Base-by-base conservation (phyloP, 2,888 invertebrate genomes). In the Trachelus tabidus region DNA sequence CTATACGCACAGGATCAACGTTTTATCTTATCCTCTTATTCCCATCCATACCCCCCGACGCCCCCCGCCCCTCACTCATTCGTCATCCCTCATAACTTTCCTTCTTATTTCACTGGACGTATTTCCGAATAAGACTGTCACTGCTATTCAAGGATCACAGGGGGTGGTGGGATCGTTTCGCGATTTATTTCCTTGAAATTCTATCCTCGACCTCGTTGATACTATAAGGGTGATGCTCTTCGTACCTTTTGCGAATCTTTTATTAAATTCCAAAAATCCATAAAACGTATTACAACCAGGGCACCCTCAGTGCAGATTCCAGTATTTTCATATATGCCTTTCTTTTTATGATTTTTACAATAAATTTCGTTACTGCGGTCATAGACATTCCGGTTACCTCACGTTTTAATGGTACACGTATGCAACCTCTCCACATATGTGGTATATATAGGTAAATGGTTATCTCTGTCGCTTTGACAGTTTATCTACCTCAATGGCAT, bases 321-420 rank as follows among this genome's bases (percentile, higher is more conserved):
- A 3, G 34, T 11, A 80, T 78, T 82, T 83, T 81, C 83, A 81
- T 84, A 83, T 84, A 84, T 83, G 81, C 23, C 56, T 9, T 56
- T 56, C 6, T 9, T 84, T 87, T 84, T 81, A 85, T 84, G 83
- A 87, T 87, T 87, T 86, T 83, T 85, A 81, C 81, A 84, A 86
- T 83, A 83, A 84, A 83, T 87, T 86, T 85, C 85, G 82, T 85
- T 84, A 84, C 80, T 76, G 73, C 76, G 73, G 77, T 6, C 56
- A 23, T 9, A 23, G 23, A 23, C 23, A 56, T 23, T 56, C 9
- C 23, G 23, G 23, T 56, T 56, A 56, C 56, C 23, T 56, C 9
- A 9, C 23, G 23, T 56, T 56, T 23, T 56, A 15, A 23, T 56
- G 40, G 9, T 23, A 56, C 1, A 23, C 23, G 9, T 56, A 56